A percentile compares a stretch with the other conserved stretches of the same genome.
phyloP scores from a whole-genome alignment of 1,140 invertebrate species.

The Philopotamus ludificatus region DNA sequence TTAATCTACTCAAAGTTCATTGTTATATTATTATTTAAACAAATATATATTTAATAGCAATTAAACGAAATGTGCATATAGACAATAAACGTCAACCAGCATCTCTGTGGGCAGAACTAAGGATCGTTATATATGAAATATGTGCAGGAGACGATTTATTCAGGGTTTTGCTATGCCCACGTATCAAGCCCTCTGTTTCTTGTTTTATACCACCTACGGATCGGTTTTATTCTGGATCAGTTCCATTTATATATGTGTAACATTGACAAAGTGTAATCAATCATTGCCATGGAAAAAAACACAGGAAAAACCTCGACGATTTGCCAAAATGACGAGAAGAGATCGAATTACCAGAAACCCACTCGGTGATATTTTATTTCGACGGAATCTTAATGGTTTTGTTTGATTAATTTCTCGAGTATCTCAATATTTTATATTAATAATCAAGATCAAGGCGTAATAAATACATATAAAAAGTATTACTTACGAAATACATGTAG shows the following conservation, averaged over 20 bases:
- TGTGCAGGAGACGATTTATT: background rate
- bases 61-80: too few species aligned
- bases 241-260: background rate
- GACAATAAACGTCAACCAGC: background rate
- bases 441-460: too few species aligned
- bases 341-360: background rate
- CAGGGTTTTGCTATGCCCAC: background rate
- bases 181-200: background rate
- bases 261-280: background rate
- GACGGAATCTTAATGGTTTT: too few species aligned
- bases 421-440: too few species aligned
- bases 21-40: too few species aligned
- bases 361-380: too few species aligned
- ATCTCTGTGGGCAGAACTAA: background rate
- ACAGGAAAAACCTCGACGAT: background rate
- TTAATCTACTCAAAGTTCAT: too few species aligned
- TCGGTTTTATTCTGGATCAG: background rate
- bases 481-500: too few species aligned
- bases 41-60: too few species aligned
- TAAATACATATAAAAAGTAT: too few species aligned
- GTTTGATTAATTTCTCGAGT: too few species aligned
- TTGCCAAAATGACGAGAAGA: background rate
- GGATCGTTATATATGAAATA: background rate
- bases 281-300: background rate
- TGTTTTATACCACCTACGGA: background rate